Evolutionary conservation across 1,140 invertebrate genomes (phyloP).

Genomic region (Ooceraea biroi): DNA sequence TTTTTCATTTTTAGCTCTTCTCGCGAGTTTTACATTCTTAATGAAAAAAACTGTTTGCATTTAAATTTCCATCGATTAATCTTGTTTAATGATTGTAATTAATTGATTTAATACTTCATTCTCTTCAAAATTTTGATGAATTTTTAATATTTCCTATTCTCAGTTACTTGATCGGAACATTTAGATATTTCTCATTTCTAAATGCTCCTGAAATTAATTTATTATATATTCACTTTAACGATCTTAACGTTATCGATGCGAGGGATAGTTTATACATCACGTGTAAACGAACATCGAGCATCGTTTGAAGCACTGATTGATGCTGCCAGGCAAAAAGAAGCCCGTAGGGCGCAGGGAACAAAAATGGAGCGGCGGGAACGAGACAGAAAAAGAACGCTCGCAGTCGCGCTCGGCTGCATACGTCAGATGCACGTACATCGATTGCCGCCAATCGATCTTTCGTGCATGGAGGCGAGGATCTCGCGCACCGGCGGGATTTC

Average conservation of each 20-base stretch:
- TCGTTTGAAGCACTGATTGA: conserved; percentile 48
- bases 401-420: conserved; percentile 52
- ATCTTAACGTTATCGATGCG: not conserved
- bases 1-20: too few relatives aligned
- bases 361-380: not conserved
- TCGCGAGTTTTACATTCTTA: too few relatives aligned
- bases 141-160: not conserved
- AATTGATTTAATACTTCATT: not conserved
- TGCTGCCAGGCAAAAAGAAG: not conserved
- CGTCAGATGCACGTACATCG: conserved; percentile 65
- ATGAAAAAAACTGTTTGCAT: too few relatives aligned
- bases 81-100: too few relatives aligned
- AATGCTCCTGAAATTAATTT: not conserved
- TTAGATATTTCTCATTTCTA: not conserved
- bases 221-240: not conserved
- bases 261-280: not conserved
- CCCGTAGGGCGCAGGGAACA: not conserved
- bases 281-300: not conserved
- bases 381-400: not conserved
- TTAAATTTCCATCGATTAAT: too few relatives aligned
- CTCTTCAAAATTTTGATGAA: not conserved
- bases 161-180: not conserved
- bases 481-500: conserved; percentile 44
- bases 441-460: conserved; percentile 67
- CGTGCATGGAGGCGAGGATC: conserved; percentile 34